Evolutionary conservation across 2,797 vertebrate species (phyloP).

Genomic region (Loris lydekkerianus): DNA sequence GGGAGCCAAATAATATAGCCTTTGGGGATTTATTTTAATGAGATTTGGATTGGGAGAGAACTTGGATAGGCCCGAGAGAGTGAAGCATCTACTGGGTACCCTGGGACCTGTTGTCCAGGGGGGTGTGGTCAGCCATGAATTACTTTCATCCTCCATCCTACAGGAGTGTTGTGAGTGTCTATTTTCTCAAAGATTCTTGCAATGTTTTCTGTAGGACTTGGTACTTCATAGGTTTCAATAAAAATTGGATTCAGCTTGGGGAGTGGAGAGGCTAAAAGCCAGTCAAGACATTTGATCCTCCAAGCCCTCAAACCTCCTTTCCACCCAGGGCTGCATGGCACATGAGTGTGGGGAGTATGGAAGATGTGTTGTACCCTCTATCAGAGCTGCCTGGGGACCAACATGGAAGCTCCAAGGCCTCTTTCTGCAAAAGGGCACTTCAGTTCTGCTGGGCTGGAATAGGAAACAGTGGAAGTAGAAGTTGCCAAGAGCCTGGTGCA

Average conservation of each 20-base stretch:
- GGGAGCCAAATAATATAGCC: conserved; percentile 15
- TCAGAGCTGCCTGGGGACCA: not conserved
- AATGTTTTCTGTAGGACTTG: conserved; percentile 36
- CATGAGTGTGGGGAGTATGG: not conserved
- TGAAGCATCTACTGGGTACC: not conserved
- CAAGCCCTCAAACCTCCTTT: not conserved
- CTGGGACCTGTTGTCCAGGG: not conserved
- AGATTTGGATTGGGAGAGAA: conserved; percentile 6
- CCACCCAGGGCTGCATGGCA: not conserved
- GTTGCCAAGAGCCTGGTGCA: not conserved
- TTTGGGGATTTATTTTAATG: conserved; percentile 23
- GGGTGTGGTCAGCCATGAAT: not conserved
- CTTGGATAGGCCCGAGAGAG: not conserved
- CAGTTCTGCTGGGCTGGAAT: not conserved
- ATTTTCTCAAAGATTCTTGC: conserved; percentile 54
- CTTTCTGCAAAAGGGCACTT: not conserved
- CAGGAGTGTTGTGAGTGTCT: not conserved
- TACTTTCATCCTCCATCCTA: not conserved
- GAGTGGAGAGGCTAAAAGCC: not conserved
- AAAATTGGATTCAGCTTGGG: conserved; percentile 8
- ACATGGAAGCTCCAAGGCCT: not conserved
- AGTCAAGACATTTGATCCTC: not conserved
- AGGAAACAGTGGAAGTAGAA: not conserved
- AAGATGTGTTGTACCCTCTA: not conserved
- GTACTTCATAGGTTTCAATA: conserved; percentile 63